phyloP scores from a whole-genome alignment of 2,888 invertebrate genomes.

The Choristoneura rosaceana region DNA sequence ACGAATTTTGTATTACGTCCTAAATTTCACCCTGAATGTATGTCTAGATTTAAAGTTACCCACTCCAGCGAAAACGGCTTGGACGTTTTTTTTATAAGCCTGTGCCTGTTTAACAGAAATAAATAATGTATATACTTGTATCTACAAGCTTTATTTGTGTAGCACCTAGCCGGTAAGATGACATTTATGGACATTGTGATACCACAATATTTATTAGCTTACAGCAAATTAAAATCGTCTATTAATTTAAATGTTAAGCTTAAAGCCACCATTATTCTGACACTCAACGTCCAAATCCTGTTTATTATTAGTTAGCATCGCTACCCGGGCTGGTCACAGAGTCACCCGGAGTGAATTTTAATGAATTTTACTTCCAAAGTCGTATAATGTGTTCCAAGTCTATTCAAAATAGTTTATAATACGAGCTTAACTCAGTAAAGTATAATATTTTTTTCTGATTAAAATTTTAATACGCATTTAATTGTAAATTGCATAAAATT shows the following conservation, averaged over 20 bases:
- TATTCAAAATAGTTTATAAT: slow-evolving; percentile 54
- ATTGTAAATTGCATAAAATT: slow-evolving; percentile 51
- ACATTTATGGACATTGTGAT: slow-evolving; percentile 67
- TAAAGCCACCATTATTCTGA: slow-evolving; percentile 60
- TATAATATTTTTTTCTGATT: slow-evolving; percentile 63
- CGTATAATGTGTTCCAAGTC: slow-evolving; percentile 40
- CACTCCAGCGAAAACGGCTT: too few relatives aligned
- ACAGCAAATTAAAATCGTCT: slow-evolving; percentile 71
- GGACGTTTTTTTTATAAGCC: neutral
- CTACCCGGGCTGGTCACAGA: slow-evolving; percentile 52
- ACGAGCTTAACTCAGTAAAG: slow-evolving; percentile 55
- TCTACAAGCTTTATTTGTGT: slow-evolving; percentile 50
- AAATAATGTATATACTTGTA: slow-evolving; percentile 18
- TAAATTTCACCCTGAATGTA: too few relatives aligned
- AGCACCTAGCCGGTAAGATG: slow-evolving; percentile 62
- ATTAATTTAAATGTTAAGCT: slow-evolving; percentile 71
- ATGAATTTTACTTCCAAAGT: slow-evolving; percentile 63
- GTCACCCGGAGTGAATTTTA: slow-evolving; percentile 74
- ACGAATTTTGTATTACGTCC: too few relatives aligned
- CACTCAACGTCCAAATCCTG: slow-evolving; percentile 71
- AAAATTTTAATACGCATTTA: slow-evolving; percentile 57
- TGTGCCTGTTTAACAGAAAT: slow-evolving; percentile 11
- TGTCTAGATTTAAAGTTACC: too few relatives aligned
- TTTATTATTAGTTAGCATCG: slow-evolving; percentile 59
- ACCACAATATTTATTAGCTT: slow-evolving; percentile 74